A percentile compares a stretch with the other conserved stretches of the same genome.
Evolutionary conservation across 2,888 invertebrate genomes (phyloP).

Genomic region (Neocrepidodera transversa): DNA sequence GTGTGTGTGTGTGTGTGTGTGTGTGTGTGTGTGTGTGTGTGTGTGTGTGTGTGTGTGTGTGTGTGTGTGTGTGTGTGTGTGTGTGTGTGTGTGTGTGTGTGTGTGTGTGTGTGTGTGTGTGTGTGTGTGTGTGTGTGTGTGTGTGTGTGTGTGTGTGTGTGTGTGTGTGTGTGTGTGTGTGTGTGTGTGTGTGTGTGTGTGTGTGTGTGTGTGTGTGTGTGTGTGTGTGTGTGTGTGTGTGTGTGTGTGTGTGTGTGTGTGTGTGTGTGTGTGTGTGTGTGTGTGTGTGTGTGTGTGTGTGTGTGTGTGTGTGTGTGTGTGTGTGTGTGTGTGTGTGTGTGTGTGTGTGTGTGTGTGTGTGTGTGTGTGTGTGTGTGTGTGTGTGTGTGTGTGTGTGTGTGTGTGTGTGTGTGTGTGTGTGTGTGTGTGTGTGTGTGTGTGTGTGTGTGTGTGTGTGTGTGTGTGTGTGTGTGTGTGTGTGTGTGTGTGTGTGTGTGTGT

Average conservation of each 20-base stretch:
- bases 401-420: conserved; percentile 1
- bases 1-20: too few species aligned
- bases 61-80: too few species aligned
- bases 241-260: conserved; percentile 1
- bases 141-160: too few species aligned
- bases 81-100: too few species aligned
- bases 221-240: neutral
- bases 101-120: too few species aligned
- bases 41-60: too few species aligned
- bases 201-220: too few species aligned
- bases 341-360: conserved; percentile 1
- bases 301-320: conserved; percentile 1
- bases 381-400: conserved; percentile 1
- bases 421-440: neutral
- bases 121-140: too few species aligned
- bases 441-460: conserved; percentile 1
- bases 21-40: too few species aligned
- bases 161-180: too few species aligned
- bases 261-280: conserved; percentile 1
- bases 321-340: conserved; percentile 1
- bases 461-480: conserved; percentile 1
- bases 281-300: conserved; percentile 1
- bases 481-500: conserved; percentile 1
- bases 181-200: too few species aligned
- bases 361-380: conserved; percentile 1